phyloP scores from a whole-genome alignment of 2,113 vertebrate genomes.

The Aythya baeri region DNA sequence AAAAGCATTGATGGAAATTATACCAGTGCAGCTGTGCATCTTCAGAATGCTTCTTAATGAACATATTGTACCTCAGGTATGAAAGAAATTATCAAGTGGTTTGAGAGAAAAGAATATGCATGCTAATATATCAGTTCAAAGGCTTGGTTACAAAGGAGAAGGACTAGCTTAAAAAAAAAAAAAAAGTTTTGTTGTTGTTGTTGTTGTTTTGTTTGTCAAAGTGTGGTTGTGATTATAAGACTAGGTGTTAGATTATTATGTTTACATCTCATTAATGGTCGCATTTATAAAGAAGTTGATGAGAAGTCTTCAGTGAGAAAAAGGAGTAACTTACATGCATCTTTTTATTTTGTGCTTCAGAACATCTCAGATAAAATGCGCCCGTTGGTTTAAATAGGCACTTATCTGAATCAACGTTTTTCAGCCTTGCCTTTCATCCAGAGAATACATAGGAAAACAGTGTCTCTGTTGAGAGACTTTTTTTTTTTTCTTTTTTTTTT shows the following conservation, averaged over 20 bases:
- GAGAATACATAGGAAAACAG: not conserved
- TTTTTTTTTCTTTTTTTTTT: not conserved
- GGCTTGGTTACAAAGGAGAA: not conserved
- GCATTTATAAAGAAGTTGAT: not conserved
- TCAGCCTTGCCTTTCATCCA: not conserved
- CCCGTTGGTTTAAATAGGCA: not conserved
- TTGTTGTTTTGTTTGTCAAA: not conserved
- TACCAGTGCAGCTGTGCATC: conserved; percentile 20
- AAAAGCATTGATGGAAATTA: not conserved
- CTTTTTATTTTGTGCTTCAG: not conserved
- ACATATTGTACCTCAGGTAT: conserved; percentile 37
- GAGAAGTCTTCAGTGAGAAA: not conserved
- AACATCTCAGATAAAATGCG: not conserved
- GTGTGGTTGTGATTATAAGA: not conserved
- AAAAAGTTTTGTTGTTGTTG: not conserved
- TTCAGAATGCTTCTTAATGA: conserved; percentile 55
- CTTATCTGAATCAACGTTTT: not conserved
- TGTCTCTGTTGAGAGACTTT: not conserved
- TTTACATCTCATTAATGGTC: not conserved
- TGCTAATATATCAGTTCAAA: conserved; percentile 45
- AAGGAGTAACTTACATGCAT: not conserved
- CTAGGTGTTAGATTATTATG: not conserved
- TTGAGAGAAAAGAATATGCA: conserved; percentile 49
- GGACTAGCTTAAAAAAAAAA: not conserved
- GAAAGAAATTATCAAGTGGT: conserved; percentile 31